Percentiles rank a stretch among this genome's conserved stretches.
Conservation (phyloP, 2,113 vertebrate genomes). For the Ictalurus furcatus region DNA sequence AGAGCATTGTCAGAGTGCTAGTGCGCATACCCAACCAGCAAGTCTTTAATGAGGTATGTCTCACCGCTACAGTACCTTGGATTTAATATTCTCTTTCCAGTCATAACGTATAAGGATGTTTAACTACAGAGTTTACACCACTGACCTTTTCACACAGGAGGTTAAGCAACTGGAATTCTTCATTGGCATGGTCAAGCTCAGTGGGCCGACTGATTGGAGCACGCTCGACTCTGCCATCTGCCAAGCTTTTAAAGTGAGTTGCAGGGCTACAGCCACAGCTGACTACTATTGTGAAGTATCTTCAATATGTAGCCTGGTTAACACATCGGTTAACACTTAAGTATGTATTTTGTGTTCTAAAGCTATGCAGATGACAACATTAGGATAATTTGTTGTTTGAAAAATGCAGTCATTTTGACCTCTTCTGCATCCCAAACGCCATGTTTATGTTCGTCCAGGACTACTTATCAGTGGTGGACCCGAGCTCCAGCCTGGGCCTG, state of each 20-base stretch:
- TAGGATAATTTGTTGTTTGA: background rate
- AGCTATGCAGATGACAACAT: background rate
- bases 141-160: conserved; percentile 73
- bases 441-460: conserved; percentile 71
- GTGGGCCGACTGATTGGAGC: conserved; percentile 91
- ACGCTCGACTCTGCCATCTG: conserved; percentile 90
- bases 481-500: conserved; percentile 86
- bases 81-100: background rate
- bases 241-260: conserved; percentile 89
- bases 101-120: background rate
- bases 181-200: conserved; percentile 85
- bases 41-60: conserved; percentile 91
- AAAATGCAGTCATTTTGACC: background rate
- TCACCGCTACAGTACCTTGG: background rate
- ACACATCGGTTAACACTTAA: background rate
- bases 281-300: background rate
- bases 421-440: background rate
- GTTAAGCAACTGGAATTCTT: conserved; percentile 95
- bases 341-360: background rate
- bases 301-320: background rate
- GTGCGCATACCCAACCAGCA: conserved; percentile 85
- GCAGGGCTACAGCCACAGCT: no score
- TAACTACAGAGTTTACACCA: background rate
- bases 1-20: conserved; percentile 83
- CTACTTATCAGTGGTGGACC: conserved; percentile 91